These are phyloP conservation scores for Pteropus alecto DNA, from an alignment of 2,113 vertebrate species.

Conservation along the genomic window DNA sequence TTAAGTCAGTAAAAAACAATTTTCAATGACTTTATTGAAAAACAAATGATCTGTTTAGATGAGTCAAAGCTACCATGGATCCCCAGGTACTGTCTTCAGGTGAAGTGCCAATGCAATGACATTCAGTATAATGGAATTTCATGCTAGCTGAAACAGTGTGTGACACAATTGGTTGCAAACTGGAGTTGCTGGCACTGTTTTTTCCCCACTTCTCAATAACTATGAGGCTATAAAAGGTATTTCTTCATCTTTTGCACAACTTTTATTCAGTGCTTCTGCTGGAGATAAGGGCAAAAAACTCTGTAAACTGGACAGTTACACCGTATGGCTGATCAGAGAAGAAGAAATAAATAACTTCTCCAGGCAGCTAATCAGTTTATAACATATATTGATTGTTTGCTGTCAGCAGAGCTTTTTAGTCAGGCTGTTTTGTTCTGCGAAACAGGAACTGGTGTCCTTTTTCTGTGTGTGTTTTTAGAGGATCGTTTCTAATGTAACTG, in stretches of 20 bases:
- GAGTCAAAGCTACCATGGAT: background rate
- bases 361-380: background rate
- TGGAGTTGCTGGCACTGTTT: no score
- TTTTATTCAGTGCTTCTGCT: background rate
- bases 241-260: background rate
- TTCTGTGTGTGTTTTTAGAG: background rate
- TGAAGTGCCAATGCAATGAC: background rate
- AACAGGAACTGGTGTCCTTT: background rate
- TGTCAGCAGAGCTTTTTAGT: background rate
- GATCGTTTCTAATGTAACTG: background rate
- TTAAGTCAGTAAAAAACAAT: background rate
- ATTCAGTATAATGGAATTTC: background rate
- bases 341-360: background rate
- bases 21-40: background rate
- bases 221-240: background rate
- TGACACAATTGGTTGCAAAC: background rate
- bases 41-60: background rate
- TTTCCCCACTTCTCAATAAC: background rate
- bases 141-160: background rate
- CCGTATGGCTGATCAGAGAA: background rate
- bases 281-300: background rate
- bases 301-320: background rate
- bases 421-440: background rate
- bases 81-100: background rate
- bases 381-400: background rate